These are phyloP conservation scores for Aspidoscelis tigris DNA, from an alignment of 2,113 vertebrate genomes.

Conservation along the genomic window DNA sequence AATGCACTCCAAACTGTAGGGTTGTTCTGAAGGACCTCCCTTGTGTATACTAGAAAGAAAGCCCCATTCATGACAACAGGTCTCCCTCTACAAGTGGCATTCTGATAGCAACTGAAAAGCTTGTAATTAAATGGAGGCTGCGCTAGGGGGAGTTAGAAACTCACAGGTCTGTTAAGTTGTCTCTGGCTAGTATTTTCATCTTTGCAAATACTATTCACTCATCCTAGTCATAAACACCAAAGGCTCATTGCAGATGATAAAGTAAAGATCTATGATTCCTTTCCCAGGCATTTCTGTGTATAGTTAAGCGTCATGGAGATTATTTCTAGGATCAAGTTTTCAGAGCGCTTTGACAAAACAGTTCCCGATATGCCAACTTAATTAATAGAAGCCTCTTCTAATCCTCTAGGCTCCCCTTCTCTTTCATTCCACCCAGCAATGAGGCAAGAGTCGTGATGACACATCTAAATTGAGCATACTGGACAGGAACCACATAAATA, in stretches of 20 bases:
- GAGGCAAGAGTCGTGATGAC: too few relatives aligned
- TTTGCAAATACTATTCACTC: neutral
- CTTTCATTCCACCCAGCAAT: neutral
- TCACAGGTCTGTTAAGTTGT: neutral
- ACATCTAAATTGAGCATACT: too few relatives aligned
- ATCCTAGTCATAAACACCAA: neutral
- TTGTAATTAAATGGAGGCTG: conserved; percentile 3
- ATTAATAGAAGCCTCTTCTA: neutral
- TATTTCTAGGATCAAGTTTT: neutral
- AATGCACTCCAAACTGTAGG: neutral
- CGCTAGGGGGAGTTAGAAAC: conserved; percentile 15
- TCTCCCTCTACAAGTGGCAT: neutral
- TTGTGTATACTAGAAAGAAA: neutral
- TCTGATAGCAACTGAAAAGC: neutral
- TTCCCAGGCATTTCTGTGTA: conserved; percentile 1
- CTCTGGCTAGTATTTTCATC: neutral
- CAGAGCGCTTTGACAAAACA: neutral
- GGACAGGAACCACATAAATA: too few relatives aligned
- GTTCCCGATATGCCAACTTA: neutral
- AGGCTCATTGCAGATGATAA: neutral
- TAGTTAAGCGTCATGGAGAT: neutral
- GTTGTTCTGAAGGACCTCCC: neutral
- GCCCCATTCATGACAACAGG: neutral
- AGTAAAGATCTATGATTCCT: neutral
- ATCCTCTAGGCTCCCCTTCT: neutral